phyloP scores from a whole-genome alignment of 1,140 invertebrate species.

The Gyrodactylus bullatarudis region DNA sequence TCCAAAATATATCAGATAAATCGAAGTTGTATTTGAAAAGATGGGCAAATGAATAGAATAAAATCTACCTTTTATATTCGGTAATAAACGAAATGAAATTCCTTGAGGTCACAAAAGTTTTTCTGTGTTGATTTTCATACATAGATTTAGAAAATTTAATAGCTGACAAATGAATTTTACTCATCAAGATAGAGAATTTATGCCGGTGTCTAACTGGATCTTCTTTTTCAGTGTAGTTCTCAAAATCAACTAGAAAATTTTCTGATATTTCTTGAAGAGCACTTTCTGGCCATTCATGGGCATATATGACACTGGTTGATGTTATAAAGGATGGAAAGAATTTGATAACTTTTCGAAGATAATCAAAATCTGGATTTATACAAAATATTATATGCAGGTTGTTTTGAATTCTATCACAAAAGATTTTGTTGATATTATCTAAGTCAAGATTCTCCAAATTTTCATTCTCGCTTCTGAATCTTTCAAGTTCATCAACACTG shows the following conservation, averaged over 20 bases:
- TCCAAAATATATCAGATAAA: too few relatives aligned
- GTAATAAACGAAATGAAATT: neutral
- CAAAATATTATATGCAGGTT: conserved; percentile 46
- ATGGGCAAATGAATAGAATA: neutral
- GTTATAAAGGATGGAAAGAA: conserved; percentile 51
- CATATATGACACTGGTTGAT: conserved; percentile 54
- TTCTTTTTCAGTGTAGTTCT: neutral
- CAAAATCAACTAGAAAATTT: conserved; percentile 15
- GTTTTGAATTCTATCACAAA: conserved; percentile 35
- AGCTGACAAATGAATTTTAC: neutral
- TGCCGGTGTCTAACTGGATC: neutral
- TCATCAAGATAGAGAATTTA: neutral
- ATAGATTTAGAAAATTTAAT: neutral
- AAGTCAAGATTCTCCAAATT: conserved; percentile 22
- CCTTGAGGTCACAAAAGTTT: neutral
- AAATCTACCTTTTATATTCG: neutral
- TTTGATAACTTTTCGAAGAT: conserved; percentile 36
- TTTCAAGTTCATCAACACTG: conserved; percentile 20
- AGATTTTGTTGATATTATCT: conserved; percentile 30
- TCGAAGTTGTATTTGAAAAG: too few relatives aligned
- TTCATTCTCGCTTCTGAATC: conserved; percentile 33
- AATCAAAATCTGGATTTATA: conserved; percentile 47
- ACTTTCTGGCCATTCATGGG: conserved; percentile 44
- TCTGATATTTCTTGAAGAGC: conserved; percentile 40
- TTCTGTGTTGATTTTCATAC: neutral